These are phyloP conservation scores for Yponomeuta plumbellus DNA, from an alignment of 2,888 invertebrate genomes.

Conservation along the genomic window DNA sequence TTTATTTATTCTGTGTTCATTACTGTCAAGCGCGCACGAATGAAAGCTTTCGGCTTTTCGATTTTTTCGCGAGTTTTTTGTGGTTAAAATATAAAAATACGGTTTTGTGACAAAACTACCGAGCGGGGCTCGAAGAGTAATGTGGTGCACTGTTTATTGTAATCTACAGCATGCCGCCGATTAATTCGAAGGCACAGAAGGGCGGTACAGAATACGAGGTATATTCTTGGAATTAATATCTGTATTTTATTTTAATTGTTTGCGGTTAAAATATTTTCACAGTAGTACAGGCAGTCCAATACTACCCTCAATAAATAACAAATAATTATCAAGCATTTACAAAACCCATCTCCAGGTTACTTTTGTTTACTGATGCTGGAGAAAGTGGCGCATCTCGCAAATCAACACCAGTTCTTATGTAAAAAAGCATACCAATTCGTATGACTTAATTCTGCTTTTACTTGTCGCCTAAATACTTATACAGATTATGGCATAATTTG, in stretches of 20 bases:
- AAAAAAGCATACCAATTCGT: background rate
- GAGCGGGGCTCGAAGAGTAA: background rate
- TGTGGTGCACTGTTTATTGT: background rate
- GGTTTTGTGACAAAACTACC: background rate
- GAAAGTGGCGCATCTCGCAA: conserved; percentile 19
- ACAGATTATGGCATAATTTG: conserved; percentile 9
- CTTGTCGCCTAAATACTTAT: background rate
- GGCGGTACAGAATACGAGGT: conserved; percentile 70
- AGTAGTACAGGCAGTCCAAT: background rate
- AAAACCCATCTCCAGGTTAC: background rate
- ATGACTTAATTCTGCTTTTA: conserved; percentile 21
- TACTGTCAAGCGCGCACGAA: background rate
- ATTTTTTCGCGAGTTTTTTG: background rate
- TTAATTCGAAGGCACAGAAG: conserved; percentile 67
- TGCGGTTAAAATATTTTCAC: background rate
- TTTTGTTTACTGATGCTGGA: conserved; percentile 10
- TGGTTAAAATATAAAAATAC: conserved; percentile 31
- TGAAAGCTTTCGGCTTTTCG: conserved; percentile 10
- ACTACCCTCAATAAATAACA: background rate
- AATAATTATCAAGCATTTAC: background rate
- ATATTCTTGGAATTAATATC: conserved; percentile 30
- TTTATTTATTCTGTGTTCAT: background rate
- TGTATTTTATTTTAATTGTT: background rate
- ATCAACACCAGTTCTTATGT: conserved; percentile 6
- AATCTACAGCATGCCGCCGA: conserved; percentile 53